Conservation (phyloP, 2,888 invertebrate species). For the Drosophila anceps region DNA sequence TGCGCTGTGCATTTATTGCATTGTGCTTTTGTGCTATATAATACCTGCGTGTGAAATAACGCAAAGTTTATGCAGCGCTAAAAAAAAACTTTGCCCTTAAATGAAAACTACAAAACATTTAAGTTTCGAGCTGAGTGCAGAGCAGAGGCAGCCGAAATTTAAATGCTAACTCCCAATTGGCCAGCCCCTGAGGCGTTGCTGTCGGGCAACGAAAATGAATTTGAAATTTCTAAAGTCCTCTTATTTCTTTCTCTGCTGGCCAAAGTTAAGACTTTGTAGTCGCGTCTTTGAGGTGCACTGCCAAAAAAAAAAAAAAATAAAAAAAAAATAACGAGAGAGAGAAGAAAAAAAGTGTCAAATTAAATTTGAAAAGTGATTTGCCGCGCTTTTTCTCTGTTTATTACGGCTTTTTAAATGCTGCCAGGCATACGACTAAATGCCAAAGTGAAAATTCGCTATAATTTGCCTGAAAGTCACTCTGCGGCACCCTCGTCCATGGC, state of each 20-base stretch:
- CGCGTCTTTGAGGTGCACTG: constrained; percentile 65
- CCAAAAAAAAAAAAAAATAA: constrained; percentile 34
- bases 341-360: constrained; percentile 72
- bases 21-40: constrained; percentile 71
- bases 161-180: constrained; percentile 60
- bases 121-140: constrained; percentile 52
- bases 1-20: constrained; percentile 54
- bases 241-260: constrained; percentile 31
- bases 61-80: constrained; percentile 75
- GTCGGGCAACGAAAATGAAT: constrained; percentile 65
- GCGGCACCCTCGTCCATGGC: not conserved
- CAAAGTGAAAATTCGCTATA: constrained; percentile 59
- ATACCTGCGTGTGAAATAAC: constrained; percentile 79
- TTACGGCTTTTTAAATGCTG: constrained; percentile 60
- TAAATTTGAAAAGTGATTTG: constrained; percentile 80
- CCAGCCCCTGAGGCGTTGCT: constrained; percentile 36
- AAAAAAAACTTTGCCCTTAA: constrained; percentile 68
- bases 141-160: constrained; percentile 51
- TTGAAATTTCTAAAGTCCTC: constrained; percentile 42
- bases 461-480: constrained; percentile 37
- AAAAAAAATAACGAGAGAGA: constrained; percentile 38
- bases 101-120: constrained; percentile 78
- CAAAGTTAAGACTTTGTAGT: constrained; percentile 76
- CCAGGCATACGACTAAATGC: constrained; percentile 61
- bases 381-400: constrained; percentile 54